Percentiles rank a stretch among this genome's conserved stretches.
phyloP scores from a whole-genome alignment of 2,797 vertebrate genomes.

The Esox lucius region DNA sequence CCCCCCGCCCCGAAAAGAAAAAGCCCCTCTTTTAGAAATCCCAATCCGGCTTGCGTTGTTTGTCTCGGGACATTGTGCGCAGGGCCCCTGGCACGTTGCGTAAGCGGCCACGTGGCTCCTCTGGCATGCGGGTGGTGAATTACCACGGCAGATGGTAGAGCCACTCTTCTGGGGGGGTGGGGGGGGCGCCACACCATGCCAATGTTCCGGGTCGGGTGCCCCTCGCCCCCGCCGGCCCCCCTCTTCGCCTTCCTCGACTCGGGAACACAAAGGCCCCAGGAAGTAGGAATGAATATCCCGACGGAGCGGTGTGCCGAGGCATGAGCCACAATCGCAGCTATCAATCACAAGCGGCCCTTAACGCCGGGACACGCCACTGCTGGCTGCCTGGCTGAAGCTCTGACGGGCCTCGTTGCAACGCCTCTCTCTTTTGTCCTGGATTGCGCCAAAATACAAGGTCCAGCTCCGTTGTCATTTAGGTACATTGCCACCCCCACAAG shows the following conservation, averaged over 20 bases:
- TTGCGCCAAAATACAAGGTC: constrained; percentile 56
- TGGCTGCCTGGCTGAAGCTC: background rate
- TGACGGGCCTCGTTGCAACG: background rate
- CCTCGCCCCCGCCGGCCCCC: constrained; percentile 35
- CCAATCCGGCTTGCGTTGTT: constrained; percentile 62
- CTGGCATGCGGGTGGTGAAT: constrained; percentile 76
- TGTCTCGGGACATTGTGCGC: constrained; percentile 64
- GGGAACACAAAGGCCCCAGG: constrained; percentile 74
- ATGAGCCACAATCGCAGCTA: constrained; percentile 70
- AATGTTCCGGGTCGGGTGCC: constrained; percentile 70
- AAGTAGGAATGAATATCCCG: constrained; percentile 72
- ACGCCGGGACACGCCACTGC: constrained; percentile 51
- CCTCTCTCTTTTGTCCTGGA: constrained; percentile 49
- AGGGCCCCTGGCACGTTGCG: constrained; percentile 56
- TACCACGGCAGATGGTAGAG: constrained; percentile 77
- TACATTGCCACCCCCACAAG: background rate
- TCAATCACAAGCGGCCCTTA: constrained; percentile 67
- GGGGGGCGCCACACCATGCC: constrained; percentile 57
- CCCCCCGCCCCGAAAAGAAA: constrained; percentile 36
- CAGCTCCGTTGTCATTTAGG: constrained; percentile 51
- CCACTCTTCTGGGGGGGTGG: constrained; percentile 35
- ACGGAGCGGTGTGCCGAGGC: constrained; percentile 67
- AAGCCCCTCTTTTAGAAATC: constrained; percentile 53
- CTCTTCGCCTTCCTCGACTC: constrained; percentile 34
- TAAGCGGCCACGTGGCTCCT: constrained; percentile 68